These are phyloP conservation scores for Motacilla tschutschensis DNA, from an alignment of 2,113 vertebrate species.

Conservation along the genomic window DNA sequence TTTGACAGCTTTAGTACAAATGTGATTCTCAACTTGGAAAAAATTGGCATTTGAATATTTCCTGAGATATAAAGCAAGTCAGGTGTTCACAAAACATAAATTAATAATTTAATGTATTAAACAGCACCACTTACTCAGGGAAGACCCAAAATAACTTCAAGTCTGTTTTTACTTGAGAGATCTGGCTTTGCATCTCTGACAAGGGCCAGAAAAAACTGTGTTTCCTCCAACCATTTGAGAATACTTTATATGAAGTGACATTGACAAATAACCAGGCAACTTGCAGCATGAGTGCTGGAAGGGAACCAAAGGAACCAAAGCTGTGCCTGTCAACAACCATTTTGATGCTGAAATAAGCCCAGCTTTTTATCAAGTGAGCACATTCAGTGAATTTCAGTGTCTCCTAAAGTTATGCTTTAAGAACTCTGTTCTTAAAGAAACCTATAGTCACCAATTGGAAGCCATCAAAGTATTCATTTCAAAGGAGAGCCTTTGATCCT, in stretches of 20 bases:
- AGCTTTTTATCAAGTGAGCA: neutral
- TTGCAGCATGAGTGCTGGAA: neutral
- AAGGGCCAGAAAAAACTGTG: neutral
- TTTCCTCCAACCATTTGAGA: neutral
- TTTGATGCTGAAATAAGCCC: neutral
- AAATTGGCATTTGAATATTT: neutral
- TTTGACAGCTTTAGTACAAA: neutral
- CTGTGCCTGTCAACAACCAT: neutral
- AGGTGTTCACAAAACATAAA: neutral
- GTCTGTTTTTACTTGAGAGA: neutral
- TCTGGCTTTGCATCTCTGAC: neutral
- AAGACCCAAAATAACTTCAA: neutral
- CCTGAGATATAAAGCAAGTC: neutral
- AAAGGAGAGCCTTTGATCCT: neutral
- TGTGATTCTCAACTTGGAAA: neutral
- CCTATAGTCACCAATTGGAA: neutral
- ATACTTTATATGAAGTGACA: neutral
- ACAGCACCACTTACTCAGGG: neutral
- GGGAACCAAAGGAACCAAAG: neutral
- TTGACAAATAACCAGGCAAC: neutral
- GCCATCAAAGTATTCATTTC: neutral
- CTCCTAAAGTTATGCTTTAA: neutral
- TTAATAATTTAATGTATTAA: neutral
- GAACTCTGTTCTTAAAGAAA: neutral
- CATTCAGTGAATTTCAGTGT: neutral